A percentile compares a stretch with the other conserved stretches of the same genome.
phyloP scores from a whole-genome alignment of 1,140 invertebrate species.

The Aphelinus atriplicis region DNA sequence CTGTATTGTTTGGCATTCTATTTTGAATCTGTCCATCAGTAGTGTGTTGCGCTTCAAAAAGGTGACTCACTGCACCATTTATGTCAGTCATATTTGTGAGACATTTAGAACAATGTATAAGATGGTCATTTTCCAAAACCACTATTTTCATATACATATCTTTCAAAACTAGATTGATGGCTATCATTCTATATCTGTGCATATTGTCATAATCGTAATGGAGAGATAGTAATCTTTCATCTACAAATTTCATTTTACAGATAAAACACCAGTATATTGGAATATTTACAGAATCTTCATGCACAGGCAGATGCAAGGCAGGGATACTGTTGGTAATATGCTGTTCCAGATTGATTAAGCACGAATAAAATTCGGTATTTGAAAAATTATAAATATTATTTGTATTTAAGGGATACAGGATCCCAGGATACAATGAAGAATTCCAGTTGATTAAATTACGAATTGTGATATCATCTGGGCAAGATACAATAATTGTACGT shows the following conservation, averaged over 20 bases:
- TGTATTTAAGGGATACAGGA: background rate
- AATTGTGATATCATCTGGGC: conserved; percentile 17
- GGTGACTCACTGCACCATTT: conserved; percentile 20
- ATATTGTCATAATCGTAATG: conserved; percentile 31
- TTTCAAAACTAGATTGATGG: conserved; percentile 26
- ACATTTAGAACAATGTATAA: conserved; percentile 31
- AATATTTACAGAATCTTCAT: background rate
- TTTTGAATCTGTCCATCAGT: background rate
- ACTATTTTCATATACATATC: conserved; percentile 36
- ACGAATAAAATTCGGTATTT: conserved; percentile 20
- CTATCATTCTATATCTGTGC: conserved; percentile 23
- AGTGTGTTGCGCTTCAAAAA: conserved; percentile 21
- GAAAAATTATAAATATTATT: conserved; percentile 26
- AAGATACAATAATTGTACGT: conserved; percentile 14
- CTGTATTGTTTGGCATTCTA: conserved; percentile 1
- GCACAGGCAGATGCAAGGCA: no score
- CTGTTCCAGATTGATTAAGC: background rate
- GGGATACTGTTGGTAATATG: no score
- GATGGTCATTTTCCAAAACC: conserved; percentile 13
- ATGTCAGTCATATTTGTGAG: conserved; percentile 18
- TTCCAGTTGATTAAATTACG: conserved; percentile 20
- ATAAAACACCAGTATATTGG: conserved; percentile 32
- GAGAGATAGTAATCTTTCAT: conserved; percentile 29
- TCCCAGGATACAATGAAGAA: conserved; percentile 6
- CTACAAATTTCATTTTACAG: conserved; percentile 15